Percentiles rank a stretch among this genome's conserved stretches.
These are phyloP conservation scores for Gallinago nigripennis DNA, from an alignment of 2,797 vertebrate genomes.

Conservation along the genomic window DNA sequence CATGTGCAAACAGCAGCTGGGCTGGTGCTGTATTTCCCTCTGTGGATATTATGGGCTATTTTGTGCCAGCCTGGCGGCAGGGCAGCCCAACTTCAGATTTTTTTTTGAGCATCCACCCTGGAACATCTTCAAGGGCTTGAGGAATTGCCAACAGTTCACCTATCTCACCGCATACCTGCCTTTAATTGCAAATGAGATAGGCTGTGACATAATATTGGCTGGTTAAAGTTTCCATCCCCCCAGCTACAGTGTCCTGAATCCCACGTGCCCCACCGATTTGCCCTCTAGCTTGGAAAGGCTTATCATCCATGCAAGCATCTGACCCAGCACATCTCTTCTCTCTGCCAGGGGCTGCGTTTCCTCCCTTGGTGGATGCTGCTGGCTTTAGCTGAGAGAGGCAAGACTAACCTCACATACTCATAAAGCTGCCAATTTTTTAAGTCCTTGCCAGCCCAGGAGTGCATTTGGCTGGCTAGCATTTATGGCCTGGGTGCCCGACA, in stretches of 20 bases:
- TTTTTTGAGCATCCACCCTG: not conserved
- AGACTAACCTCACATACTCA: not conserved
- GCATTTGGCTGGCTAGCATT: not conserved
- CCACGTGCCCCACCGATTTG: not conserved
- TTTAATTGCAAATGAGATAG: not conserved
- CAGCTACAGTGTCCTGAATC: not conserved
- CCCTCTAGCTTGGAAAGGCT: not conserved
- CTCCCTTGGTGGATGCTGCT: not conserved
- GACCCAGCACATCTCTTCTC: not conserved
- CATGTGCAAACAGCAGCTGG: not conserved
- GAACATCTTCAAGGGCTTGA: not conserved
- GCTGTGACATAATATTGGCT: not conserved
- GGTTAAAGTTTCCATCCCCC: not conserved
- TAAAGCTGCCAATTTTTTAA: not conserved
- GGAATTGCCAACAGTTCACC: not conserved
- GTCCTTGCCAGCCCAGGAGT: not conserved
- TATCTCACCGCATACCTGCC: not conserved
- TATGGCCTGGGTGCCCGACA: not conserved
- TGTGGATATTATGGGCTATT: not conserved
- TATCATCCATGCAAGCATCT: not conserved
- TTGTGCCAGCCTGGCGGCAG: not conserved
- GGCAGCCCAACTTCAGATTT: not conserved
- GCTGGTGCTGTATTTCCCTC: not conserved
- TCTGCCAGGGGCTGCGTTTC: not conserved
- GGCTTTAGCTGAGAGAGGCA: not conserved